Evolutionary conservation across 2,113 vertebrate genomes (phyloP).

Genomic region (Coreoperca whiteheadi): DNA sequence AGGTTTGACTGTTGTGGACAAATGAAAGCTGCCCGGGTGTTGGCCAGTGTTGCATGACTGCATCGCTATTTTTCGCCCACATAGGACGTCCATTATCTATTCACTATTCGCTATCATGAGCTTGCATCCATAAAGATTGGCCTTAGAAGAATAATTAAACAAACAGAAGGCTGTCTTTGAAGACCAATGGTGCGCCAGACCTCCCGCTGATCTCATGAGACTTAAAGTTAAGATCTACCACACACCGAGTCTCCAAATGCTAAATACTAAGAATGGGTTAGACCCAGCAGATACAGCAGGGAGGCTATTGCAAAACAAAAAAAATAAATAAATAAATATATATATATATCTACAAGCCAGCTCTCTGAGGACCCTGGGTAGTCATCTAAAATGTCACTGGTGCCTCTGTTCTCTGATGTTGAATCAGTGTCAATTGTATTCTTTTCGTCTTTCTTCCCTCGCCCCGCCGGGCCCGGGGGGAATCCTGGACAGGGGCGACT

Average conservation of each 20-base stretch:
- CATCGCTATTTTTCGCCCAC: conserved; percentile 20
- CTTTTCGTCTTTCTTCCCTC: conserved; percentile 34
- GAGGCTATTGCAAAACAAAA: conserved; percentile 3
- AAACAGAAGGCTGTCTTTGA: conserved; percentile 42
- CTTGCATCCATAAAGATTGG: conserved; percentile 38
- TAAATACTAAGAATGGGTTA: conserved; percentile 24
- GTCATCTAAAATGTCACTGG: conserved; percentile 56
- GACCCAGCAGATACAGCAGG: not conserved
- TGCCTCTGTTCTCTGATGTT: conserved; percentile 43
- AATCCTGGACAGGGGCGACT: conserved; percentile 31
- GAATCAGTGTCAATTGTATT: conserved; percentile 50
- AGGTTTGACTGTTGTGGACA: conserved; percentile 51
- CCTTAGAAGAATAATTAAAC: conserved; percentile 21
- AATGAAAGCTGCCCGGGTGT: conserved; percentile 50
- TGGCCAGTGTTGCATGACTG: not conserved
- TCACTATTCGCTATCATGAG: conserved; percentile 15
- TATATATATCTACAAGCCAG: conserved; percentile 2
- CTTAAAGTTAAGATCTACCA: conserved; percentile 7
- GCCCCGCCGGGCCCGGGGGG: not conserved
- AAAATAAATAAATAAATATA: too few species aligned
- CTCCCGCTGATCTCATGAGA: conserved; percentile 34
- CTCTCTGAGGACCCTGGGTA: conserved; percentile 40
- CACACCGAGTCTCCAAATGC: conserved; percentile 18
- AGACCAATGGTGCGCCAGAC: conserved; percentile 39
- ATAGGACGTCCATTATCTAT: conserved; percentile 31